phyloP scores from a whole-genome alignment of 1,140 invertebrate genomes.

The Drosophila yakuba region DNA sequence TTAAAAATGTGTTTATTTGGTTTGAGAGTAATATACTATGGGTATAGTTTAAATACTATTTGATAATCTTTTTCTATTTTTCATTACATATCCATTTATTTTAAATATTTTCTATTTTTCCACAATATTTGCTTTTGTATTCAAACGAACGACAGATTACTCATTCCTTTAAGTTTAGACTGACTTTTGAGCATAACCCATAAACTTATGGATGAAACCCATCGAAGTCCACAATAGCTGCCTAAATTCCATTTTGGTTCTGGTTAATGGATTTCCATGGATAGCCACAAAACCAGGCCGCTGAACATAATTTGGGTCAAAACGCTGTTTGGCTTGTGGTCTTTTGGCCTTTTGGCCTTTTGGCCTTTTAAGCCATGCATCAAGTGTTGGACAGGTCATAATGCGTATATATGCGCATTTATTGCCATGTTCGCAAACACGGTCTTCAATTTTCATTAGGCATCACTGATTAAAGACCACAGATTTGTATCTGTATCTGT shows the following conservation, averaged over 20 bases:
- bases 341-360: neutral
- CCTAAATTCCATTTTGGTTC: neutral
- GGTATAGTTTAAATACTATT: too few species aligned
- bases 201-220: constrained; percentile 2
- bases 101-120: too few species aligned
- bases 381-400: constrained; percentile 1
- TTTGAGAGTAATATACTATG: too few species aligned
- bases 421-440: neutral
- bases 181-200: neutral
- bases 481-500: neutral
- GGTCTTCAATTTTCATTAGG: constrained; percentile 11
- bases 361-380: neutral
- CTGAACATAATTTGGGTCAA: constrained; percentile 7
- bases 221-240: neutral
- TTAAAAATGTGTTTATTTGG: too few species aligned
- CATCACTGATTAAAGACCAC: constrained; percentile 2
- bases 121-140: too few species aligned
- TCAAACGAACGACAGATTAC: too few species aligned
- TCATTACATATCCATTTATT: too few species aligned
- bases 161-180: neutral
- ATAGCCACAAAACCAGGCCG: neutral
- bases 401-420: constrained; percentile 2
- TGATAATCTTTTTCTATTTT: too few species aligned
- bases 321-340: constrained; percentile 1
- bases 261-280: constrained; percentile 4